Base-by-base conservation (phyloP, 2,797 vertebrate genomes). In the Girardinus metallicus region DNA sequence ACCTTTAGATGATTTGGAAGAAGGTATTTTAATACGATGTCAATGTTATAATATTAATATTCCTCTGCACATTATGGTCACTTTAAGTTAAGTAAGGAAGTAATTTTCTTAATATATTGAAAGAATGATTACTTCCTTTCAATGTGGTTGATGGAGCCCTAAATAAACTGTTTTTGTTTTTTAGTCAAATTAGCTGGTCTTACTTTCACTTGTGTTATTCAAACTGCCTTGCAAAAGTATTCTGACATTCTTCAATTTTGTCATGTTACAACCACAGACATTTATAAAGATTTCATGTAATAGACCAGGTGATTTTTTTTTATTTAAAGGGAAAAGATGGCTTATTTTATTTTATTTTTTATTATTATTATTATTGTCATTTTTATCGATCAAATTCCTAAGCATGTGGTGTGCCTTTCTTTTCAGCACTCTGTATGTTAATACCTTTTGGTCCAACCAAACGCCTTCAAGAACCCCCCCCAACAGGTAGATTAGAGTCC, bases 1-100 rank as follows among this genome's bases (percentile, higher is more conserved):
- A 43, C 57, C 71, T 75, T 74, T 75, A 62, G 39, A 44, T 68
- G 0, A 47, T 79, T 81, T 72, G 47, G 34, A 53, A 55, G 43
- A 34, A 64, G 11, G 11, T 46, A 51, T 73, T 74, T 11, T n/a
- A 71, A 74, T 46, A 53, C 36, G 29, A 68, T 55, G 21, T 2
- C 6, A 51, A 41, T 57, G 68, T 77, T 15, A 74, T 13, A 66
- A 71, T 23, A 29, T 34, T 23, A 5, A 46, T 47, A 51, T 60
- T 44, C 29, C 64, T 60, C 34, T 64, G 3, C 18, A 64, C 8
- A 9, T 36, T 21, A 36, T 36, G 13, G 8, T 12, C 72, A 15
- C 16, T 41, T n/a, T 41, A 26, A 51, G 9, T 66, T 36, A n/a
- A 23, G 21, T 31, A 46, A 21, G 5, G 1, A 29, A 62, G 41